Evolutionary conservation across 2,113 vertebrate species (phyloP), one percentile per base, ranked within the genome.

Genomic region (Equus przewalskii): DNA sequence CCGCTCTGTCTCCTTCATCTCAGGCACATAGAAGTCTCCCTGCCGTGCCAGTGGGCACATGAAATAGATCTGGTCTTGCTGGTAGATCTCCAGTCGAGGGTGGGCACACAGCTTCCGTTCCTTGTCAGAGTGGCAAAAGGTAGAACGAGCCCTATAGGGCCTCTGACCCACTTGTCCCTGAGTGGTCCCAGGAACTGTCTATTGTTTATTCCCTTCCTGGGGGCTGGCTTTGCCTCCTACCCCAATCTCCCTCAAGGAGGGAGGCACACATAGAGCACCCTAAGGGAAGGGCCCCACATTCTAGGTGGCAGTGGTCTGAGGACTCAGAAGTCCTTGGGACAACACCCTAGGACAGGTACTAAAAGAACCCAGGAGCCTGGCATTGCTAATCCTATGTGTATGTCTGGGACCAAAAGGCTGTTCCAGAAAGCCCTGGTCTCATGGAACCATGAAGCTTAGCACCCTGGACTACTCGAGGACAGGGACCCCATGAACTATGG

Each of bases 11-110:
- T 99, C 99, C 97, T 99, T 99, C 98, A 99, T 99, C 98, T 99
- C 99, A 26, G 99, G 99, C 85, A 99, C 99, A 1, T 99, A 99
- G 98, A 99, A 99, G 97, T 99, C 99, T 7, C 99, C 99, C 98
- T 99, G 99, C 49, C 99, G 99, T 26, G 99, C 99, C 28, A 99
- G 98, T 0, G 99, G 99, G 51, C 99, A 99, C 99, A 99, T 99
- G 12, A 99, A 99, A 95, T 99, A 99, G 98, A 99, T 99, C 98
- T 99, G 96, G 92, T 99, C 99, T 49, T 99, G 98, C 67, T 98
- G 98, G 97, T 99, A 99, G 98, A 99, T 99, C 99, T 99, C 99
- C 6, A 99, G 98, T 33, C 98, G 98, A 6, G 99, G 99, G 95
- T 99, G 99, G n/a, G 99, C 99, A 49, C 99, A 99, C 15, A 99